These are phyloP conservation scores for Sminthurides aquaticus DNA, from an alignment of 2,888 invertebrate genomes.

Conservation along the genomic window DNA sequence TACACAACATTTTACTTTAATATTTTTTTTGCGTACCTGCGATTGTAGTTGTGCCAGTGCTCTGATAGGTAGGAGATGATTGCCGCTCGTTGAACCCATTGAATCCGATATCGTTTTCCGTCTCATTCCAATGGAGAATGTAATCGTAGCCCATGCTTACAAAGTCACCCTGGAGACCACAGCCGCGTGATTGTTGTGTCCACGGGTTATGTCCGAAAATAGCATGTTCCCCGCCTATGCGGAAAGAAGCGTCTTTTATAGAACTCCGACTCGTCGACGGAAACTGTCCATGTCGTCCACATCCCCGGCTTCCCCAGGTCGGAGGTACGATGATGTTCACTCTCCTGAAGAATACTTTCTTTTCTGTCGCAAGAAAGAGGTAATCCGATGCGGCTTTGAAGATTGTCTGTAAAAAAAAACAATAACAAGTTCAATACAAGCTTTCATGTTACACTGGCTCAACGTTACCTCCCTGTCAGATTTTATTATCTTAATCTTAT, in stretches of 20 bases:
- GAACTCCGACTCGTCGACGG: slow-evolving; percentile 52
- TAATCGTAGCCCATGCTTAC: slow-evolving; percentile 49
- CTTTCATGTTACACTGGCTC: too few relatives aligned
- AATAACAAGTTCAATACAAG: slow-evolving; percentile 24
- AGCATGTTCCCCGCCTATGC: slow-evolving; percentile 51
- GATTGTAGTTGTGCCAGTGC: too few relatives aligned
- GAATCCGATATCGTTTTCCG: slow-evolving; percentile 35
- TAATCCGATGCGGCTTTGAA: slow-evolving; percentile 54
- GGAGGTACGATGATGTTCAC: slow-evolving; percentile 56
- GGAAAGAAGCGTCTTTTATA: slow-evolving; percentile 50
- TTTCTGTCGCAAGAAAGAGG: slow-evolving; percentile 55
- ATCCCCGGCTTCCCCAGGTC: slow-evolving; percentile 50
- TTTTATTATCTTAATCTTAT: too few relatives aligned
- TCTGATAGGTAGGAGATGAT: not conserved
- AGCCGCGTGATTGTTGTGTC: slow-evolving; percentile 58
- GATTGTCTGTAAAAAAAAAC: slow-evolving; percentile 49
- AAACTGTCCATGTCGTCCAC: slow-evolving; percentile 41
- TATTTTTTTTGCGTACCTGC: too few relatives aligned
- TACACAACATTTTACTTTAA: too few relatives aligned
- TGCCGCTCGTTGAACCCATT: slow-evolving; percentile 2
- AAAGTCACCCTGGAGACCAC: slow-evolving; percentile 56
- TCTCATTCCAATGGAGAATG: slow-evolving; percentile 42
- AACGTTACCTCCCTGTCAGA: too few relatives aligned
- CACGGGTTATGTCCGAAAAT: slow-evolving; percentile 52
- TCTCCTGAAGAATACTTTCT: slow-evolving; percentile 54